Evolutionary conservation across 2,113 vertebrate genomes (phyloP), one percentile per base, ranked within the genome.

Genomic region (Sander vitreus): DNA sequence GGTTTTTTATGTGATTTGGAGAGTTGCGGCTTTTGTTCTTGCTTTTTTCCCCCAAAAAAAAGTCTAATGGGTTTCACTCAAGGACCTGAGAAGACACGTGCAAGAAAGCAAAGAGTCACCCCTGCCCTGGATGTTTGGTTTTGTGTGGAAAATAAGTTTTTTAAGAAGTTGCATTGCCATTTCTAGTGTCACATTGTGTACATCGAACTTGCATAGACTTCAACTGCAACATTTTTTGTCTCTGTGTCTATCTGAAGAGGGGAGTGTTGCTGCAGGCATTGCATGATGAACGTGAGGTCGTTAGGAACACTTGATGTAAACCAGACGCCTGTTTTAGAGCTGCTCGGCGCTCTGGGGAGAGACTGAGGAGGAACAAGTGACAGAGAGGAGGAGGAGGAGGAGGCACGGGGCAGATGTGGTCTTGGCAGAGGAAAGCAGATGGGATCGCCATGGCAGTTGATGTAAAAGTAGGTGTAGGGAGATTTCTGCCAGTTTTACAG

Each of bases 261-360:
- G 47, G 66, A 79, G 36, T 25, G 54, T 55, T 70, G 78, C 81
- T 68, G 78, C 60, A 54, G 47, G 48, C 59, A 21, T 81, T 67
- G 47, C 77, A 70, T 21, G 76, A 81, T 68, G 74, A 73, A 88
- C 73, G 87, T 39, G 76, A 87, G 83, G 87, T 88, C 11, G 51
- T 83, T 84, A 71, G 66, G 85, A 89, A 86, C 71, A 30, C 83
- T 91, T 91, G 93, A 93, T 93, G 83, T 39, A 91, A 92, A 92
- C 72, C 90, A 93, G 90, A 87, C 74, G 73, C 73, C 66, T 79
- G 85, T 73, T 85, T 86, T 65, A 73, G 85, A 66, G 82, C 70
- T 59, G 63, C 77, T 74, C 27, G 21, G 50, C 11, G 48, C 84
- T 81, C n/a, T 18, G 86, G 83, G 85, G 77, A 72, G 84, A 71